Conservation (phyloP, 30 jellyfish, hydroid and myxozoan species). For the Aurelia sp. region DNA sequence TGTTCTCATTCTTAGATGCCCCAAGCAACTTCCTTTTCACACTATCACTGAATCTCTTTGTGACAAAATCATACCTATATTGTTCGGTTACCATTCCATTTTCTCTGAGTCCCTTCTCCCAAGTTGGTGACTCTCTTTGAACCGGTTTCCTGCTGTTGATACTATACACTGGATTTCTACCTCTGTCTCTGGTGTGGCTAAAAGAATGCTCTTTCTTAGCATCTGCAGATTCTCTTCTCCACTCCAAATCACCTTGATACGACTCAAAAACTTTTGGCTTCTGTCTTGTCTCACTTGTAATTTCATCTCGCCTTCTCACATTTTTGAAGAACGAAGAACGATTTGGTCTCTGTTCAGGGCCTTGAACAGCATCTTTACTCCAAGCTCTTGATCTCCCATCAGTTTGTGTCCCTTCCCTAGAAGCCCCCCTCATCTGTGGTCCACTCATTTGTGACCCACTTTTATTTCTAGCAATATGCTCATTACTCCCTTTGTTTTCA, state of each 20-base stretch:
- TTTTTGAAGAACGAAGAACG: neutral
- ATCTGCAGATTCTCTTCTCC: constrained; percentile 40
- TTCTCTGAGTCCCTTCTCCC: no score
- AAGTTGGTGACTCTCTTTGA: no score
- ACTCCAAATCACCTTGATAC: constrained; percentile 11
- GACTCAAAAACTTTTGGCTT: neutral
- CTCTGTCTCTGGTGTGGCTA: no score
- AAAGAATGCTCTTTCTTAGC: constrained; percentile 1
- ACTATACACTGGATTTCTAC: no score
- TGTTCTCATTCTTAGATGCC: neutral
- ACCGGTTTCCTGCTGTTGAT: no score
- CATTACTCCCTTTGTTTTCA: no score
- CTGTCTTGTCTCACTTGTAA: neutral
- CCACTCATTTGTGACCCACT: no score
- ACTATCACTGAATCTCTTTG: constrained; percentile 15
- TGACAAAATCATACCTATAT: constrained; percentile 7
- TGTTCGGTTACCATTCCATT: neutral
- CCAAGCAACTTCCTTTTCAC: constrained; percentile 14
- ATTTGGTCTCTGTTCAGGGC: neutral
- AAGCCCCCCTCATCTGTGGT: no score
- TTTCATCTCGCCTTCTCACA: neutral
- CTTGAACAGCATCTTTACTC: constrained; percentile 1
- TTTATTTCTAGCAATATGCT: no score
- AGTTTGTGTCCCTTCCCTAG: no score
- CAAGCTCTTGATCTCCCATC: no score